Conservation (phyloP, 2,113 vertebrate genomes). For the Gavia stellata region DNA sequence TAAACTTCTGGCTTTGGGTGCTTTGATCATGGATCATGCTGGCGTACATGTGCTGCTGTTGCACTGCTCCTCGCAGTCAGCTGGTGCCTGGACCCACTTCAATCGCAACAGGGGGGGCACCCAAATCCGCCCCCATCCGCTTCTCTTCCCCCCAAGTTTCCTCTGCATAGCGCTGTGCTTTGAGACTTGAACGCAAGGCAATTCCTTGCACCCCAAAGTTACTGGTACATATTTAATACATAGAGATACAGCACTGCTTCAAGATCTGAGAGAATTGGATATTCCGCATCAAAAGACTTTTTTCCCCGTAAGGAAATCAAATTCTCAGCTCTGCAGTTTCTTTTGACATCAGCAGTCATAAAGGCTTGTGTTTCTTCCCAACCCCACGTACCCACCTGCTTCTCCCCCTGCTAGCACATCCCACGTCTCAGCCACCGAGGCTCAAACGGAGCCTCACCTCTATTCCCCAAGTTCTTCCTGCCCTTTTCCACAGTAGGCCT, state of each 20-base stretch:
- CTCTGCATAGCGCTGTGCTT: not conserved
- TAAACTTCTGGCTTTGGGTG: not conserved
- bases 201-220: not conserved
- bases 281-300: not conserved
- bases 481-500: not conserved
- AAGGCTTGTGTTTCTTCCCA: not conserved
- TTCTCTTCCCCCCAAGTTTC: too few species aligned
- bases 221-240: rapidly evolving
- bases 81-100: not conserved
- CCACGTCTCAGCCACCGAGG: not conserved
- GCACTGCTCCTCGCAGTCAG: not conserved
- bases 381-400: not conserved
- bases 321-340: not conserved
- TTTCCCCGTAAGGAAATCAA: not conserved
- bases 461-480: not conserved
- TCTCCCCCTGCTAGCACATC: not conserved
- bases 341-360: not conserved
- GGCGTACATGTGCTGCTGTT: not conserved
- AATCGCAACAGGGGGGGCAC: not conserved
- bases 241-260: not conserved
- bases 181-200: not conserved
- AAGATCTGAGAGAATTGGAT: not conserved
- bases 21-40: not conserved
- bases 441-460: not conserved
- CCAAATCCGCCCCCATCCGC: not conserved